Evolutionary conservation across 2,888 invertebrate species (phyloP).

Genomic region (Oscheius onirici): DNA sequence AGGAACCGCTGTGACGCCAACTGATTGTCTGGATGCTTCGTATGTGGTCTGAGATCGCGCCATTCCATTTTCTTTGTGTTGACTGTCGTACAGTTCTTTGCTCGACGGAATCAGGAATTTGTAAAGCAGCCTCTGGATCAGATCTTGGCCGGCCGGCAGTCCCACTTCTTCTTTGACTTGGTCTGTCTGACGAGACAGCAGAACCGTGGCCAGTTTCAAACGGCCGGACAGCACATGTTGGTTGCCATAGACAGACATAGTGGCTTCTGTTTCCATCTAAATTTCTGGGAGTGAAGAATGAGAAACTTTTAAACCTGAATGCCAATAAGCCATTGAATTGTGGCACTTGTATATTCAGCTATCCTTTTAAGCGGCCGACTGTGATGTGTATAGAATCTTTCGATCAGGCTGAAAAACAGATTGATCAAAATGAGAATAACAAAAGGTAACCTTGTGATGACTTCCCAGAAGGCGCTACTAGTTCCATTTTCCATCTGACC

Average conservation of each 20-base stretch:
- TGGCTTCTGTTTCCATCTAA: constrained; percentile 19
- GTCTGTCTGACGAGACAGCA: not conserved
- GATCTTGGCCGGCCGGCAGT: constrained; percentile 21
- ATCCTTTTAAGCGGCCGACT: not conserved
- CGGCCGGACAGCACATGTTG: constrained; percentile 9
- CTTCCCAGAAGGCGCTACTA: constrained; percentile 2
- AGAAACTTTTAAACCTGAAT: not conserved
- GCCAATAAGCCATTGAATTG: constrained; percentile 12
- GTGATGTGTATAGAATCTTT: not conserved
- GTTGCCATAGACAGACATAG: not conserved
- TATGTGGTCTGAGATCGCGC: constrained; percentile 30
- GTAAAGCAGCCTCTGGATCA: constrained; percentile 31
- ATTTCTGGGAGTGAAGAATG: not conserved
- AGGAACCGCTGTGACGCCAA: constrained; percentile 14
- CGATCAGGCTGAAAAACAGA: constrained; percentile 6
- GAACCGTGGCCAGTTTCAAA: not conserved
- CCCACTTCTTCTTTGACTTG: constrained; percentile 17
- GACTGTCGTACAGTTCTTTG: not conserved
- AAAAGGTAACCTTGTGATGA: constrained; percentile 2
- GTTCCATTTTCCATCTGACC: not conserved
- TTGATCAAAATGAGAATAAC: not conserved
- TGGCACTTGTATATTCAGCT: not conserved
- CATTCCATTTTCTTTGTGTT: constrained; percentile 6
- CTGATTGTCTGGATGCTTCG: not conserved
- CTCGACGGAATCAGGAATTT: constrained; percentile 37